phyloP scores from a whole-genome alignment of 2,888 invertebrate genomes.

The Galerucella nymphaeae region DNA sequence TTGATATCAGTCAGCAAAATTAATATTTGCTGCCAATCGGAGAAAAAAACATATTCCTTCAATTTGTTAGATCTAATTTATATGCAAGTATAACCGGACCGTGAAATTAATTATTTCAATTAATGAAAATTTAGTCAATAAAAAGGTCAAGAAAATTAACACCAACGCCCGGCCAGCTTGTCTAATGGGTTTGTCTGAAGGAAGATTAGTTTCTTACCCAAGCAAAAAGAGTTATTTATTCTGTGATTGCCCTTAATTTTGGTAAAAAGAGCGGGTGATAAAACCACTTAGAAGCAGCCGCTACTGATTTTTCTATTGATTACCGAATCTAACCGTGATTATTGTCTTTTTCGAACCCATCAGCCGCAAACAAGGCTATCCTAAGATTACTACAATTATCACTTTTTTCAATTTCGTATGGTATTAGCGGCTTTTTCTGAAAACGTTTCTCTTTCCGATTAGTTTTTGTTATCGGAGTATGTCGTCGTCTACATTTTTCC shows the following conservation, averaged over 20 bases:
- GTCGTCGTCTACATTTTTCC: conserved; percentile 35
- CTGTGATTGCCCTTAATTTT: conserved; percentile 12
- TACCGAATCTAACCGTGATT: conserved; percentile 41
- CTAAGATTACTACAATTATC: conserved; percentile 43
- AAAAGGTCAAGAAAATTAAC: neutral
- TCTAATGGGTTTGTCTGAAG: neutral
- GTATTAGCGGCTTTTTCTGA: conserved; percentile 31
- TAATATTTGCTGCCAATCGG: too few relatives aligned
- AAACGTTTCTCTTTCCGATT: conserved; percentile 29
- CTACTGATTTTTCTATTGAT: conserved; percentile 42
- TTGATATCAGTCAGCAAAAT: too few relatives aligned
- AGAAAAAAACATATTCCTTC: too few relatives aligned
- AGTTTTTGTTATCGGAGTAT: conserved; percentile 25
- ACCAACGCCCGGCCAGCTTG: neutral
- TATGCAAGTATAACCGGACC: neutral
- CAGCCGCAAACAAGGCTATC: conserved; percentile 41
- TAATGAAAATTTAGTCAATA: neutral
- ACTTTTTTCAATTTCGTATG: conserved; percentile 39
- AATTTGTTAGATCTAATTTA: neutral
- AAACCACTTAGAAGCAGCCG: conserved; percentile 40
- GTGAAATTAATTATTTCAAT: neutral
- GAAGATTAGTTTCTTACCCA: neutral
- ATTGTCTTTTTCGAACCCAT: conserved; percentile 35
- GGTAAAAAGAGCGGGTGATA: conserved; percentile 19
- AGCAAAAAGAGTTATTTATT: conserved; percentile 18